These are phyloP conservation scores for Electrophaes corylata DNA, from an alignment of 2,888 invertebrate genomes.

Conservation along the genomic window DNA sequence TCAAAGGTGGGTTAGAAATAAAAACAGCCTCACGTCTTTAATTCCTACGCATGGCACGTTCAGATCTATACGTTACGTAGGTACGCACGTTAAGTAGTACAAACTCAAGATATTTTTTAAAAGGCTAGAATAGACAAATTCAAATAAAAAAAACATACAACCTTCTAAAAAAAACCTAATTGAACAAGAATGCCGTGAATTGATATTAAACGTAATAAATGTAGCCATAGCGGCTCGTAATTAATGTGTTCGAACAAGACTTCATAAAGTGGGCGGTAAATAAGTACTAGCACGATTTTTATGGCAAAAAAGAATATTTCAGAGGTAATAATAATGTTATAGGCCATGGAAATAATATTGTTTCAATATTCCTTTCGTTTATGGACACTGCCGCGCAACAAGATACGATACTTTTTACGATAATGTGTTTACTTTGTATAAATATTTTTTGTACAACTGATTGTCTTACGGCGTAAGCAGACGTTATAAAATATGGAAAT, in stretches of 20 bases:
- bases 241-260: slow-evolving; percentile 59
- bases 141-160: not conserved
- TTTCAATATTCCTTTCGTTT: slow-evolving; percentile 56
- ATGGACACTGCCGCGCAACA: slow-evolving; percentile 45
- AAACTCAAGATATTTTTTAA: no score
- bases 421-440: slow-evolving; percentile 9
- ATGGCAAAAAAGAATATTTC: slow-evolving; percentile 55
- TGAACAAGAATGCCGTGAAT: slow-evolving; percentile 2
- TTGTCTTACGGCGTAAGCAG: not conserved
- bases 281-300: slow-evolving; percentile 64
- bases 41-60: no score
- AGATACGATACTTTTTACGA: slow-evolving; percentile 34
- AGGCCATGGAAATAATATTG: slow-evolving; percentile 53
- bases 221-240: slow-evolving; percentile 47
- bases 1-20: no score
- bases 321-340: slow-evolving; percentile 49
- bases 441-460: not conserved
- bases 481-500: not conserved
- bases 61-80: no score
- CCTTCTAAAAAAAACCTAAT: not conserved
- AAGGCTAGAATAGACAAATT: no score
- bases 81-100: no score
- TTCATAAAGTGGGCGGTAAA: slow-evolving; percentile 66
- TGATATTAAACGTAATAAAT: slow-evolving; percentile 38
- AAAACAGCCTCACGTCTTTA: no score